A percentile compares a stretch with the other conserved stretches of the same genome.
These are phyloP conservation scores for Uloborus plumipes DNA, from an alignment of 2,888 invertebrate genomes.

Conservation along the genomic window DNA sequence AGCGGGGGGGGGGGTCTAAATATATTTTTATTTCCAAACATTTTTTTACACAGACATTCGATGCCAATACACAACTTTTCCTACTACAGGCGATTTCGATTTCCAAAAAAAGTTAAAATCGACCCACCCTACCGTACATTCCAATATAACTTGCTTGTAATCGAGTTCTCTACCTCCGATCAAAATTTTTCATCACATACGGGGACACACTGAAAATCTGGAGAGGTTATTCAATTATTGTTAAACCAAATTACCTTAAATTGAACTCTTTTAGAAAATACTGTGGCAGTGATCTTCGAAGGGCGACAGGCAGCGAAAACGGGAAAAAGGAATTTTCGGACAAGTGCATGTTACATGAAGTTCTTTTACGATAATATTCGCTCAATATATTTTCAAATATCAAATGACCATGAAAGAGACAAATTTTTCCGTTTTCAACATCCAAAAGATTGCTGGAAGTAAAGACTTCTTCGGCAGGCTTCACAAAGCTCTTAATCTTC, in stretches of 20 bases:
- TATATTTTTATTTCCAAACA: too few relatives aligned
- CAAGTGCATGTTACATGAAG: constrained; percentile 35
- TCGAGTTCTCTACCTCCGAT: too few relatives aligned
- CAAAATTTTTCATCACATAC: too few relatives aligned
- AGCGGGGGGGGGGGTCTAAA: too few relatives aligned
- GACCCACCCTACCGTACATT: too few relatives aligned
- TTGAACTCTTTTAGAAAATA: constrained; percentile 26
- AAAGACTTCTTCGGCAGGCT: not conserved
- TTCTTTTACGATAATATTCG: not conserved
- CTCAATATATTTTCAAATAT: constrained; percentile 20
- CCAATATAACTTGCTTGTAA: too few relatives aligned
- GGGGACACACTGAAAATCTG: too few relatives aligned
- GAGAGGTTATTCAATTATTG: not conserved
- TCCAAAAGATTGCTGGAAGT: not conserved
- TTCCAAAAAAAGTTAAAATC: too few relatives aligned
- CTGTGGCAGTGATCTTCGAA: constrained; percentile 8
- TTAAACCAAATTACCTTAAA: constrained; percentile 16
- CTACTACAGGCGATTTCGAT: too few relatives aligned
- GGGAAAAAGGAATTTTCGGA: constrained; percentile 36
- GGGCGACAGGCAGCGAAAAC: constrained; percentile 22
- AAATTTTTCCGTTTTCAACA: constrained; percentile 19
- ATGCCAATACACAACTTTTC: too few relatives aligned
- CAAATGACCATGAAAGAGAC: constrained; percentile 44
- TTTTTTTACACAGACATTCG: too few relatives aligned
- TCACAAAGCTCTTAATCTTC: not conserved